Evolutionary conservation across 2,888 invertebrate genomes (phyloP).

Genomic region (Perithous albicinctus): DNA sequence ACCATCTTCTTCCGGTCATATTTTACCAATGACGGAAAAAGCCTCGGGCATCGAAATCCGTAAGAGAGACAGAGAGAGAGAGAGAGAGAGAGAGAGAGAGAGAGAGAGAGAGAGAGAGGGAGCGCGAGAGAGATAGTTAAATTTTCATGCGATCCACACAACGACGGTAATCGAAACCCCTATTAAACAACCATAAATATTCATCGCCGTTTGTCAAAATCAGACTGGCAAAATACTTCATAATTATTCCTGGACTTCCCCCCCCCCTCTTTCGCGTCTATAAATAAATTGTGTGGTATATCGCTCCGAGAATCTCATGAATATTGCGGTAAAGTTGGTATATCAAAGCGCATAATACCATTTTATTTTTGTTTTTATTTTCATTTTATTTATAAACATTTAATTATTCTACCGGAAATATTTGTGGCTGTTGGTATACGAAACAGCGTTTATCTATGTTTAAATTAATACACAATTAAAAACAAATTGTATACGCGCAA

Average conservation of each 20-base stretch:
- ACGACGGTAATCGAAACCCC: slow-evolving; percentile 33
- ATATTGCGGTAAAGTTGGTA: background rate
- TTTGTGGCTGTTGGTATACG: background rate
- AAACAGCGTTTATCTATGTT: slow-evolving; percentile 12
- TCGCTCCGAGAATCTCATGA: background rate
- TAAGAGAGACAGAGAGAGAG: too few relatives aligned
- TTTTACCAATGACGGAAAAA: slow-evolving; percentile 1
- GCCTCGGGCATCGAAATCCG: background rate
- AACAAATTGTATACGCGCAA: slow-evolving; percentile 14
- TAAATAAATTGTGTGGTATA: background rate
- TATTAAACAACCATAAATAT: slow-evolving; percentile 40
- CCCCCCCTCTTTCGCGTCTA: background rate
- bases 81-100: too few relatives aligned
- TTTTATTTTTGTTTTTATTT: too few relatives aligned
- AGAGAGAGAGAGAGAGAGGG: background rate
- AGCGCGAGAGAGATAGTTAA: too few relatives aligned
- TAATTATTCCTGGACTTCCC: background rate
- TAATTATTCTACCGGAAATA: background rate
- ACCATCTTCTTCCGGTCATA: background rate
- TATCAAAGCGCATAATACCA: background rate
- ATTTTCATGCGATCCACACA: slow-evolving; percentile 4
- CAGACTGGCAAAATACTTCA: background rate
- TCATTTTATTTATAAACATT: background rate
- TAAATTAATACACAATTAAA: slow-evolving; percentile 21
- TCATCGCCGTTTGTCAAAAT: slow-evolving; percentile 9